Base-by-base conservation (phyloP, 2,888 invertebrate species). In the Pedicia rivosa region DNA sequence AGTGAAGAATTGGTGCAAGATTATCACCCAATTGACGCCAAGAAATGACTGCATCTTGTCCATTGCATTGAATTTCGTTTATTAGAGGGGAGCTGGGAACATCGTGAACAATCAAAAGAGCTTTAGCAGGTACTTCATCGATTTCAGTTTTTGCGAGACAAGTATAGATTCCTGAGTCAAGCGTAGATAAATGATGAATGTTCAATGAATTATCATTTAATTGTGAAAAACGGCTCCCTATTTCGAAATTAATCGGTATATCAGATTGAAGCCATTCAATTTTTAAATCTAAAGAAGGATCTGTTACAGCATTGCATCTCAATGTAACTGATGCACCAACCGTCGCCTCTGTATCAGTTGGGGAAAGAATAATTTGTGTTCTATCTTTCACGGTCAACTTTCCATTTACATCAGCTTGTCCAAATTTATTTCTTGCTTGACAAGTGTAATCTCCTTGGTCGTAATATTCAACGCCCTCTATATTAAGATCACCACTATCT, bases 1-100 rank as follows among this genome's bases (percentile, higher is more conserved):
- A 95, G 48, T 81, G 78, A 35, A 90, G 71, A 53, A 98, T 87
- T 8, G 92, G 88, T 0, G 95, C 86, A 46, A 94, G 78, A 65
- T 97, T 94, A 60, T 94, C 94, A 38, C 92, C 91, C 67, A 80
- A 82, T 0, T 91, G 79, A 44, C 70, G 69, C 97, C 97, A 98
- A 44, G 67, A 68, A 8, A 98, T 70, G 2, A 72, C 70, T 0
- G 92, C 91, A 38, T 77, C 74, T 35, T 67, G 66, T 22, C 69
- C 68, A 45, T 68, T 64, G 57, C 97, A 97, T 1, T 64, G 63
- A 6, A 88, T 68, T 42, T 65, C 57, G 19, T 64, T 55, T 39
- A 91, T 61, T 6, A 64, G 64, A 0, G 95, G 94, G 1, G 84
- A 67, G 59, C 94, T 92, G 3, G 97, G 97, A 17, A 83, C 82